phyloP scores from a whole-genome alignment of 2,113 vertebrate genomes.

The Synodontis membranacea region DNA sequence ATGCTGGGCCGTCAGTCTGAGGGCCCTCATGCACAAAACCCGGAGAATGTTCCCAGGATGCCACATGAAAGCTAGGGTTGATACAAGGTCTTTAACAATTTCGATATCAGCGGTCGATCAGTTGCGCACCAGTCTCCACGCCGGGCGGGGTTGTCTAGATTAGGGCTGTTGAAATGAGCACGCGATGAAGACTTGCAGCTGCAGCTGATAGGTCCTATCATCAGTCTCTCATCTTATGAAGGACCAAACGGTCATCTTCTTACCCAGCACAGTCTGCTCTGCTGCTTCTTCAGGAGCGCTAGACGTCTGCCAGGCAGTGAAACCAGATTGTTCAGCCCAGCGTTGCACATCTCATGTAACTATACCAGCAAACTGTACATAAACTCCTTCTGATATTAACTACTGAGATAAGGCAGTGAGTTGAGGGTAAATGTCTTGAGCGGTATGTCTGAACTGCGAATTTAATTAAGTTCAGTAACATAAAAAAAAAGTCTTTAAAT shows the following conservation, averaged over 20 bases:
- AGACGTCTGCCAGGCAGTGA: conserved; percentile 43
- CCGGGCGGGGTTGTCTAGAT: conserved; percentile 45
- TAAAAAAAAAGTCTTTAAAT: neutral
- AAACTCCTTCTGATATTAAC: neutral
- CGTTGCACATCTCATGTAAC: conserved; percentile 29
- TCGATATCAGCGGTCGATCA: conserved; percentile 51
- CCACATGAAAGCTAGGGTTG: conserved; percentile 47
- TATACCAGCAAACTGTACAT: conserved; percentile 10
- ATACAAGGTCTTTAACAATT: conserved; percentile 52
- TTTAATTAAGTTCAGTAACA: neutral
- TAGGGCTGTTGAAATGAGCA: conserved; percentile 67
- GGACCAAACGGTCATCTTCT: conserved; percentile 57
- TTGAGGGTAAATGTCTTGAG: neutral
- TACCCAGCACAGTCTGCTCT: conserved; percentile 31
- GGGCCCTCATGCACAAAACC: conserved; percentile 36
- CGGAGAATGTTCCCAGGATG: conserved; percentile 44
- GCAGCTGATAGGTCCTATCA: conserved; percentile 68
- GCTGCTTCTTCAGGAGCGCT: conserved; percentile 39
- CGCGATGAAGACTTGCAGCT: conserved; percentile 67
- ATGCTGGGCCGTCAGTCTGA: neutral
- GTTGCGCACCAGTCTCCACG: conserved; percentile 35
- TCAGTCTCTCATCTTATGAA: conserved; percentile 70
- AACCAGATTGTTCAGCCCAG: conserved; percentile 33
- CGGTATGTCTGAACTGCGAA: neutral
- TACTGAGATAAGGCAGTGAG: neutral